Evolutionary conservation across 1,140 invertebrate genomes (phyloP).

Genomic region (Zaprionus taronus): DNA sequence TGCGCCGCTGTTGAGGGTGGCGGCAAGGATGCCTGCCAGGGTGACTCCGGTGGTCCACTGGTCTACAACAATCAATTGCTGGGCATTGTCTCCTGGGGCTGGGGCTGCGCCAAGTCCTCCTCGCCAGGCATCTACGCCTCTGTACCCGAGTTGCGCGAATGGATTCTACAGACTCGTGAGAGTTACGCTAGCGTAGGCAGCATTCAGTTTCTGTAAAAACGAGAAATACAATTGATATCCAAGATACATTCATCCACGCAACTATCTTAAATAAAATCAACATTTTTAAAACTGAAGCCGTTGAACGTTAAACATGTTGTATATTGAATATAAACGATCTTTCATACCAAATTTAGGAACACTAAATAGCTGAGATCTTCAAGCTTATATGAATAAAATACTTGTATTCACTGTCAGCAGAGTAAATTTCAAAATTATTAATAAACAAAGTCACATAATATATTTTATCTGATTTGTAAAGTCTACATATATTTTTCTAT

Average conservation of each 20-base stretch:
- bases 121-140: constrained; percentile 89
- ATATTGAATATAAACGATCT: not conserved
- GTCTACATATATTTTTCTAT: not conserved
- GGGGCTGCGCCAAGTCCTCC: constrained; percentile 86
- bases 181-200: constrained; percentile 30
- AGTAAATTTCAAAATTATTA: not conserved
- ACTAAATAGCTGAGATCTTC: not conserved
- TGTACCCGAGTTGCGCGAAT: constrained; percentile 85
- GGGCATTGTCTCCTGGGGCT: constrained; percentile 89
- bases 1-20: constrained; percentile 85
- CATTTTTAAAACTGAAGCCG: not conserved
- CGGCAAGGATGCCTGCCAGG: constrained; percentile 86
- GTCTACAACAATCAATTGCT: constrained; percentile 80
- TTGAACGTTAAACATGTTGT: not conserved
- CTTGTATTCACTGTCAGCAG: not conserved
- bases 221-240: not conserved
- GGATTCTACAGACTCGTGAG: constrained; percentile 50
- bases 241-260: not conserved
- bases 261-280: not conserved
- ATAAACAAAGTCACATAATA: not conserved
- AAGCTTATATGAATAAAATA: not conserved
- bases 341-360: not conserved
- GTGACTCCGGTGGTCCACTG: constrained; percentile 84
- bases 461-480: not conserved
- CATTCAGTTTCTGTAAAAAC: constrained; percentile 50